A percentile compares a stretch with the other conserved stretches of the same genome.
Evolutionary conservation across 2,888 invertebrate genomes (phyloP).

Genomic region (Cantharis flavilabris): DNA sequence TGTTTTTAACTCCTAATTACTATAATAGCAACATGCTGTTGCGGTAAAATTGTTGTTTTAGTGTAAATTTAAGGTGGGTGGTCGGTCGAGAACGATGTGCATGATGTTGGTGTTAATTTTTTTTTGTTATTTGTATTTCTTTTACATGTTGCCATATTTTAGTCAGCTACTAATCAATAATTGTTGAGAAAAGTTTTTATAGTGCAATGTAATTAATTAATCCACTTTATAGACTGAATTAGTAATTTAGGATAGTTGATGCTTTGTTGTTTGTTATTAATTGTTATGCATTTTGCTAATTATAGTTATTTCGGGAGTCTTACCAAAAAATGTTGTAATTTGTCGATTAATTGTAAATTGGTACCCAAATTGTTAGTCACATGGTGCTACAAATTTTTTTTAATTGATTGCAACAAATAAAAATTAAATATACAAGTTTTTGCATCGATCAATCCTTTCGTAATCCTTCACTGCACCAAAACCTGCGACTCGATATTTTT

Average conservation of each 20-base stretch:
- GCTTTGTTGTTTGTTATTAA: neutral
- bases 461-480: neutral
- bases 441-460: neutral
- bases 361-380: constrained; percentile 8
- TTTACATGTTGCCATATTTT: neutral
- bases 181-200: neutral
- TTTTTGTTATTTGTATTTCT: neutral
- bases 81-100: neutral
- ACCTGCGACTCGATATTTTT: no score
- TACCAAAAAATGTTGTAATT: neutral
- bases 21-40: constrained; percentile 9
- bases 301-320: constrained; percentile 1
- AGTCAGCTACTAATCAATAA: neutral
- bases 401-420: constrained; percentile 16
- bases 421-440: neutral
- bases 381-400: constrained; percentile 11
- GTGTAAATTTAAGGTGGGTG: constrained; percentile 1
- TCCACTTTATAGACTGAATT: constrained; percentile 9
- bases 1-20: constrained; percentile 5
- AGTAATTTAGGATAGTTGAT: constrained; percentile 4
- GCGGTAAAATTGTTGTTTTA: neutral
- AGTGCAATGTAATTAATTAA: neutral
- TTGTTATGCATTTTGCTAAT: constrained; percentile 9
- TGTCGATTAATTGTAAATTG: neutral
- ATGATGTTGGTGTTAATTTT: neutral